These are phyloP conservation scores for Macrophya annulata DNA, from an alignment of 2,888 invertebrate genomes.

Conservation along the genomic window DNA sequence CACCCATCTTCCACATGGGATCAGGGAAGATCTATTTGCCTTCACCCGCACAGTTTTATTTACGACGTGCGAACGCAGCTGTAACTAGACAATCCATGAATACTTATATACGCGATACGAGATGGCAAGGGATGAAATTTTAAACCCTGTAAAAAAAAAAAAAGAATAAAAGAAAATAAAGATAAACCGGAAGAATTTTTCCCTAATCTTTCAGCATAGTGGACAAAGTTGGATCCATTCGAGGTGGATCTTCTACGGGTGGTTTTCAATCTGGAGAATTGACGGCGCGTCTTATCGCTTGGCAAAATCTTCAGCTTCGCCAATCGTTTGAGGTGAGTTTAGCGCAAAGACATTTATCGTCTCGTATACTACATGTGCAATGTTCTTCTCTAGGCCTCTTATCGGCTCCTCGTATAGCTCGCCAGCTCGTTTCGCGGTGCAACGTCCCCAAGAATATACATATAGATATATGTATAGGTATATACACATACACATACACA, in stretches of 20 bases:
- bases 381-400: constrained; percentile 27
- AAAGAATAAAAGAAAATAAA: background rate
- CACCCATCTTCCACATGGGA: constrained; percentile 45
- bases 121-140: background rate
- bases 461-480: background rate
- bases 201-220: background rate
- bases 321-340: constrained; percentile 44
- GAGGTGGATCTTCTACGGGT: constrained; percentile 26
- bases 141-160: background rate
- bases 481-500: no score
- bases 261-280: constrained; percentile 72
- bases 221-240: constrained; percentile 39
- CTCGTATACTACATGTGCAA: background rate
- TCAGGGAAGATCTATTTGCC: constrained; percentile 47
- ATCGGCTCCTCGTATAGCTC: constrained; percentile 16
- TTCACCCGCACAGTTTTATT: constrained; percentile 45
- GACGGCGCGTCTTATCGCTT: constrained; percentile 73
- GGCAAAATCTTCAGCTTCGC: constrained; percentile 66
- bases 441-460: constrained; percentile 28
- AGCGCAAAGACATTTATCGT: constrained; percentile 25
- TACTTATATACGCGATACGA: background rate
- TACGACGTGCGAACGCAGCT: constrained; percentile 43
- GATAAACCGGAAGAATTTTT: background rate
- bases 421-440: constrained; percentile 31
- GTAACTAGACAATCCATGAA: constrained; percentile 32